A percentile compares a stretch with the other conserved stretches of the same genome.
Conservation (phyloP, 2,113 vertebrate genomes). For the Proteles cristata region DNA sequence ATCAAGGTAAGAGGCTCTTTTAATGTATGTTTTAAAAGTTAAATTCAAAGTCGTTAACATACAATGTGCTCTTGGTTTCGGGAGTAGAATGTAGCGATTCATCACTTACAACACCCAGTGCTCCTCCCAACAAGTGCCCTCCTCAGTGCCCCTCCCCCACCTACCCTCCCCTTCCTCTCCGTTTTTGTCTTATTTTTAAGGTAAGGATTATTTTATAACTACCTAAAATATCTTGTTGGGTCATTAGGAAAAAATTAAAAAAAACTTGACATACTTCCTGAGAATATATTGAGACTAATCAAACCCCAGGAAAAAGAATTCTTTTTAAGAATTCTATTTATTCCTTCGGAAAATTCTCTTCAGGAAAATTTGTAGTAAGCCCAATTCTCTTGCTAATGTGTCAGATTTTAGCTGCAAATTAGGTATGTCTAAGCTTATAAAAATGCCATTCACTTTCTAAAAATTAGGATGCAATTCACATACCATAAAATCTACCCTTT, state of each 20-base stretch:
- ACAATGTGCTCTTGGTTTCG: too few relatives aligned
- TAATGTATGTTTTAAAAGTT: too few relatives aligned
- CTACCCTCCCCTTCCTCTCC: too few relatives aligned
- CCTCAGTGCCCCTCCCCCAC: too few relatives aligned
- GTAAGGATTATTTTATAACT: constrained; percentile 78
- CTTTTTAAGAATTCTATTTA: background rate
- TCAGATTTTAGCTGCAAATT: background rate
- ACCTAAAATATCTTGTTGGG: background rate
- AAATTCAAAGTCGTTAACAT: too few relatives aligned
- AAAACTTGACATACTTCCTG: background rate
- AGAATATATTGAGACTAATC: background rate
- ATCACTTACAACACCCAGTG: too few relatives aligned
- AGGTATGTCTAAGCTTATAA: background rate
- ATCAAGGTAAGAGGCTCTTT: constrained; percentile 90
- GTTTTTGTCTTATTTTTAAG: constrained; percentile 81
- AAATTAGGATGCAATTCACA: constrained; percentile 17
- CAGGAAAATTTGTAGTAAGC: background rate
- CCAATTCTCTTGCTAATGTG: background rate
- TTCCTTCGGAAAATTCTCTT: background rate
- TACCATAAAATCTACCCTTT: background rate
- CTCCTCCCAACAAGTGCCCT: too few relatives aligned
- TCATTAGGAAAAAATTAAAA: background rate
- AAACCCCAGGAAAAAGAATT: background rate
- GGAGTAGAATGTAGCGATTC: too few relatives aligned
- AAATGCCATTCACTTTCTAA: background rate